Base-by-base conservation (phyloP, 2,113 vertebrate genomes). In the Chaenocephalus aceratus region DNA sequence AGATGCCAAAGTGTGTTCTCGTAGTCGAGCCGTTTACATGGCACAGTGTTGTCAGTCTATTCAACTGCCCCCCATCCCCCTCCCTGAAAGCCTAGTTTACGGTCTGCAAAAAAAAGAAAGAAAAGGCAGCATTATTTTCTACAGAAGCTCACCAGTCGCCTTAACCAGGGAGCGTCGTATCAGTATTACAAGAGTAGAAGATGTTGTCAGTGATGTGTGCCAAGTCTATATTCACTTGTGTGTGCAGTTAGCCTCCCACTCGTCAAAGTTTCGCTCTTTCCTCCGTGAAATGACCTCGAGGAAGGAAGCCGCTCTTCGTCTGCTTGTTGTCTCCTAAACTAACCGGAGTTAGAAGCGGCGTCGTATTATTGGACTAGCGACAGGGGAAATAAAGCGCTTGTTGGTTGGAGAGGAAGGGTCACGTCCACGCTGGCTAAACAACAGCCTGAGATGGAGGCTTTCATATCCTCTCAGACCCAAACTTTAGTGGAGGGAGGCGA, bases 101-200 rank as follows among this genome's bases (percentile, higher is more conserved):
- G 82, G 85, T 88, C 89, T 91, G 91, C 90, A 91, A 89, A 92
- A 90, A 84, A 58, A 78, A 30, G 30, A 30, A 30, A 30, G 30
- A 30, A 86, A 23, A 81, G 83, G 89, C 93, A 92, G 90, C 86
- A 88, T 92, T 92, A 89, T 94, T 94, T 93, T 93, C 87, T 93
- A 94, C 90, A 88, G 84, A 92, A 90, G 80, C 89, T 94, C 93
- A 94, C 93, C 93, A 90, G 79, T 93, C 90, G 93, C 94, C 94
- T 94, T 94, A 94, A 94, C 79, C 92, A 92, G 92, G 92, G 93
- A 93, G 90, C 73, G 75, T 86, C 26, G 78, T 78, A 86, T 74
- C 85, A 89, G 87, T 93, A 86, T 91, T 86, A 68, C 41, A 56
- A 73, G 77, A 89, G 56, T 81, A 75, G 46, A 73, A 81, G 72